Evolutionary conservation across 2,113 vertebrate species (phyloP).

Genomic region (Myotis yumanensis): DNA sequence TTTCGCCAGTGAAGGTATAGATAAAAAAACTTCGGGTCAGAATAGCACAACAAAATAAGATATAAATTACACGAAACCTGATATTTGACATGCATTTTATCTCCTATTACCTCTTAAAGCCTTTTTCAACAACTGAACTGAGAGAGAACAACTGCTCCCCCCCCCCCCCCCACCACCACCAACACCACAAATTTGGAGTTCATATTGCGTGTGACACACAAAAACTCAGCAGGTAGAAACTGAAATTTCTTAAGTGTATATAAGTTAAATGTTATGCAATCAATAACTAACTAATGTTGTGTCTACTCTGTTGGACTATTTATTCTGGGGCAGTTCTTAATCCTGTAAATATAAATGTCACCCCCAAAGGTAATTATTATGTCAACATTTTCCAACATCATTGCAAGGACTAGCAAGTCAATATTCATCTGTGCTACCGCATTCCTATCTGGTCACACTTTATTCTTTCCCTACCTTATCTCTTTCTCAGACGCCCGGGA

Average conservation of each 20-base stretch:
- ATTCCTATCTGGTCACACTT: background rate
- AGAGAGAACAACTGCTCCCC: background rate
- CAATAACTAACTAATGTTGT: background rate
- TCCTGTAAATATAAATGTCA: background rate
- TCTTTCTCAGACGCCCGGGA: background rate
- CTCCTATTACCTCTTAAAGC: conserved; percentile 18
- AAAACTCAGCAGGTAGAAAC: conserved; percentile 21
- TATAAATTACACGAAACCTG: conserved; percentile 47
- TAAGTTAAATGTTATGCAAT: background rate
- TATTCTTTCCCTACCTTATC: background rate
- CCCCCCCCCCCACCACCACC: background rate
- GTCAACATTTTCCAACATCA: background rate
- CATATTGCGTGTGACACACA: conserved; percentile 38
- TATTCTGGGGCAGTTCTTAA: background rate
- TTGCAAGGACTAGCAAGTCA: background rate
- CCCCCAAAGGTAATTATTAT: background rate
- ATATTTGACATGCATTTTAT: conserved; percentile 47
- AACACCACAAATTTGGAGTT: background rate
- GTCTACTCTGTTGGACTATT: background rate
- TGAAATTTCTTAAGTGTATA: background rate
- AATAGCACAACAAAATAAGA: conserved; percentile 46
- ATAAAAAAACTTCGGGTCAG: conserved; percentile 56
- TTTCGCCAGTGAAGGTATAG: conserved; percentile 42
- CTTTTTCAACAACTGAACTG: conserved; percentile 12
- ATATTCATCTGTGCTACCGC: background rate